Conservation (phyloP, 2,113 vertebrate species). For the Hemiscyllium ocellatum region DNA sequence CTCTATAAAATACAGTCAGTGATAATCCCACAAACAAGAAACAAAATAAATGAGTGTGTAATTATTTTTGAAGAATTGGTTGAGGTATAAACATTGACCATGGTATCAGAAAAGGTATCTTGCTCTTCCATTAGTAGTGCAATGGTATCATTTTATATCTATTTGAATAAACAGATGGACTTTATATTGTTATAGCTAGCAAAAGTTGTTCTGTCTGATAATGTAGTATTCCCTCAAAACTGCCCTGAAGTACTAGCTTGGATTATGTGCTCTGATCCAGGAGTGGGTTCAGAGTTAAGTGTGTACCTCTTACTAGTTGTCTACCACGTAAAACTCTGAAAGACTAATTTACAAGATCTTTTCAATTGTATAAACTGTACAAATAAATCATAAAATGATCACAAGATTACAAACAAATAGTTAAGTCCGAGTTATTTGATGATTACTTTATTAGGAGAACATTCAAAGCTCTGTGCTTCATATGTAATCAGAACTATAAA, state of each 20-base stretch:
- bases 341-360: background rate
- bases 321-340: background rate
- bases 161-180: background rate
- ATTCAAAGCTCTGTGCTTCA: conserved; percentile 64
- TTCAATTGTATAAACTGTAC: background rate
- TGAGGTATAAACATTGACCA: background rate
- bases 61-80: conserved; percentile 23
- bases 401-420: conserved; percentile 20
- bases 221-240: background rate
- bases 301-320: background rate
- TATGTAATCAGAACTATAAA: conserved; percentile 72
- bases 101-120: too few species aligned
- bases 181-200: background rate
- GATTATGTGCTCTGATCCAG: background rate
- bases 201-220: background rate
- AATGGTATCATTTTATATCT: background rate
- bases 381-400: background rate
- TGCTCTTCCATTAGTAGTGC: background rate
- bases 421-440: background rate
- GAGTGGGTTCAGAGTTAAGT: background rate
- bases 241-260: background rate
- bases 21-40: background rate
- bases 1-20: background rate
- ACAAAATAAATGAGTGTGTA: background rate
- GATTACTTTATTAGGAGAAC: conserved; percentile 65